These are phyloP conservation scores for Archips crataeganus DNA, from an alignment of 2,888 invertebrate genomes.

Conservation along the genomic window DNA sequence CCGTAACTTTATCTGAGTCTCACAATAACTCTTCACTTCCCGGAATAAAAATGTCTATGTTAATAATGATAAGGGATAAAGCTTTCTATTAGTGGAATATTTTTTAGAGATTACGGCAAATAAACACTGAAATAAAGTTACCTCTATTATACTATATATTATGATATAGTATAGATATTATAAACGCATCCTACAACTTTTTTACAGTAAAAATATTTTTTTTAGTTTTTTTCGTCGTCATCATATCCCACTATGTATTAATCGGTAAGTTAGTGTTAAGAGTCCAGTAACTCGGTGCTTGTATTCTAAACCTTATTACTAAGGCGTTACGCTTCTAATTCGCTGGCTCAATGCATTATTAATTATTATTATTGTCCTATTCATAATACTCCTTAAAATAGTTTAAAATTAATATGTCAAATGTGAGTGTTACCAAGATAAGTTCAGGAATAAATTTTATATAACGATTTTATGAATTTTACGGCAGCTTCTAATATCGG, in stretches of 20 bases:
- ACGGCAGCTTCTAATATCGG: no score
- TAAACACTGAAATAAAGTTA: not conserved
- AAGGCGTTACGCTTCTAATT: slow-evolving; percentile 66
- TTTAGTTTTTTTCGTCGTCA: not conserved
- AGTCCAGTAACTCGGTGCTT: slow-evolving; percentile 70
- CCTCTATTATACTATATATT: not conserved
- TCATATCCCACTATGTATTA: slow-evolving; percentile 7
- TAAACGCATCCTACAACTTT: no score
- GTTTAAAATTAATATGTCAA: slow-evolving; percentile 10
- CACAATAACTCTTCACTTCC: no score
- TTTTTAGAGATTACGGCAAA: not conserved
- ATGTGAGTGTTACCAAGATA: no score
- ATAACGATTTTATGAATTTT: no score
- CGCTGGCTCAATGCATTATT: slow-evolving; percentile 74
- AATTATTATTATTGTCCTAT: slow-evolving; percentile 51
- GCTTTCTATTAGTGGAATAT: no score
- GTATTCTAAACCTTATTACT: slow-evolving; percentile 56
- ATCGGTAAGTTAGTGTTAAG: slow-evolving; percentile 50
- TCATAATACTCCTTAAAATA: slow-evolving; percentile 36
- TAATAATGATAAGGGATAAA: no score
- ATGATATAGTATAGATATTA: no score
- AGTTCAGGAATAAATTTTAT: no score
- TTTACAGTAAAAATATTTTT: no score
- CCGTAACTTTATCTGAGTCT: no score
- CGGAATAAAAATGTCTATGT: no score